Conservation (phyloP, 2,797 vertebrate species). For the Macropodus opercularis region DNA sequence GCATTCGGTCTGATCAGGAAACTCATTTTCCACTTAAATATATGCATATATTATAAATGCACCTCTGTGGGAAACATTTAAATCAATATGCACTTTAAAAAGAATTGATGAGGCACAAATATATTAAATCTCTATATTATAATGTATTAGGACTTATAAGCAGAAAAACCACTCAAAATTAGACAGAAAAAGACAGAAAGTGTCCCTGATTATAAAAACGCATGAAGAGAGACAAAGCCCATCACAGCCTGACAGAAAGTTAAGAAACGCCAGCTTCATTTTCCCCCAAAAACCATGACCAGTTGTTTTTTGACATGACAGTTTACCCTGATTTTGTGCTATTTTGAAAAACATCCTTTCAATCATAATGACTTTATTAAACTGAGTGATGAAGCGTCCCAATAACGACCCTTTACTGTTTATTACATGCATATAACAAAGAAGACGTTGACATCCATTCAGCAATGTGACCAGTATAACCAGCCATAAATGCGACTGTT, state of each 20-base stretch:
- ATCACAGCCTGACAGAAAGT: neutral
- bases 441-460: too few relatives aligned
- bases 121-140: too few relatives aligned
- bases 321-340: neutral
- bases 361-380: too few relatives aligned
- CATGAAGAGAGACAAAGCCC: conserved; percentile 3
- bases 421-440: too few relatives aligned
- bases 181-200: conserved; percentile 10
- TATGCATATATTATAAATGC: neutral
- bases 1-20: neutral
- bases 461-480: too few relatives aligned
- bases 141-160: conserved; percentile 8
- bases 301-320: neutral
- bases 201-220: conserved; percentile 10
- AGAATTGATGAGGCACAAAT: too few relatives aligned
- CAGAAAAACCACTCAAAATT: conserved; percentile 13
- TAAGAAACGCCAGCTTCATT: neutral
- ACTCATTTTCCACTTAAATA: neutral
- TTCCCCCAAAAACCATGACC: neutral
- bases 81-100: neutral
- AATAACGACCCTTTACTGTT: too few relatives aligned
- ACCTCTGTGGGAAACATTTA: neutral
- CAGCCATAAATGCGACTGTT: conserved; percentile 1
- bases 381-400: too few relatives aligned
- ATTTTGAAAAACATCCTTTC: too few relatives aligned